Conservation (phyloP, 2,797 vertebrate species). For the Labroides dimidiatus region DNA sequence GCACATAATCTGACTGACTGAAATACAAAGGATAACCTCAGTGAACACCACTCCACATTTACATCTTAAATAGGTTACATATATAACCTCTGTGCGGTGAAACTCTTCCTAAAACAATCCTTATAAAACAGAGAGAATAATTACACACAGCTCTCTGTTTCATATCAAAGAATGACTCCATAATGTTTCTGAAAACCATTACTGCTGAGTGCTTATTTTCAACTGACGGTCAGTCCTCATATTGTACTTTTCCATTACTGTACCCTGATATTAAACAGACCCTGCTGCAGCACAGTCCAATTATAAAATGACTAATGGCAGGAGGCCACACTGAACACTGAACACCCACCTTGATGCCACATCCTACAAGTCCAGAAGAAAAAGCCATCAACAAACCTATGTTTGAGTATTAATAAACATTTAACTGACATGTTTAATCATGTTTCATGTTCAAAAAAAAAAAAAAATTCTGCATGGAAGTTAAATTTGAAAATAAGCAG, state of each 20-base stretch:
- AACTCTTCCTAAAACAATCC: slow-evolving; percentile 3
- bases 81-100: background rate
- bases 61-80: background rate
- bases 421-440: background rate
- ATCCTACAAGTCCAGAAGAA: slow-evolving; percentile 5
- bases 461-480: background rate
- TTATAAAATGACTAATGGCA: slow-evolving; percentile 42
- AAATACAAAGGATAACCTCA: background rate
- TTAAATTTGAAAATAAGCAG: background rate
- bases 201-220: slow-evolving; percentile 14
- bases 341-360: slow-evolving; percentile 45
- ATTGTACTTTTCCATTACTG: slow-evolving; percentile 36
- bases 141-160: background rate
- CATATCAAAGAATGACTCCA: background rate
- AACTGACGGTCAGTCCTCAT: slow-evolving; percentile 17
- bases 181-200: slow-evolving; percentile 18
- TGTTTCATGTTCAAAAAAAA: background rate
- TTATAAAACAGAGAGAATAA: slow-evolving; percentile 4
- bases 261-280: slow-evolving; percentile 58
- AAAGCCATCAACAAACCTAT: slow-evolving; percentile 23
- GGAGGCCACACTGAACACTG: slow-evolving; percentile 6
- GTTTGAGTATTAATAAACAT: slow-evolving; percentile 19
- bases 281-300: slow-evolving; percentile 35
- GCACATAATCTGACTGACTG: background rate
- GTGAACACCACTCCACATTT: background rate